Conservation (phyloP, 2,797 vertebrate species). For the Microctenopoma lineatum region DNA sequence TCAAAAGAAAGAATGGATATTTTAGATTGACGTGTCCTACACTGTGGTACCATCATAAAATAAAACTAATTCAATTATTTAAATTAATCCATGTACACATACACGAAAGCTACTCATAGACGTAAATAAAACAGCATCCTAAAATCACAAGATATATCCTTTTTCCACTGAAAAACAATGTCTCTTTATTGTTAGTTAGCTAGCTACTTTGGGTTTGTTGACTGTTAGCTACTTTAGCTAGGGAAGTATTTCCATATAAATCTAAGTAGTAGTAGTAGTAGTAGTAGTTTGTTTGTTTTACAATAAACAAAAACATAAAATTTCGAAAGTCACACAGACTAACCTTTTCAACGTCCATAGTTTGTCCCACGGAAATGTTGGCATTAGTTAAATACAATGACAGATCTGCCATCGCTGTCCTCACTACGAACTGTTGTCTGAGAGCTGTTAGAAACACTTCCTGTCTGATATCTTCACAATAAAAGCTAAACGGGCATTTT, state of each 20-base stretch:
- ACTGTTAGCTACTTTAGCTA: constrained; percentile 53
- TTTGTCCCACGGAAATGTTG: constrained; percentile 76
- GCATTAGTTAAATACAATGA: constrained; percentile 76
- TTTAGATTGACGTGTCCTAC: background rate
- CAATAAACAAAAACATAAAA: background rate
- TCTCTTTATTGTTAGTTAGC: constrained; percentile 8
- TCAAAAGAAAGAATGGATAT: background rate
- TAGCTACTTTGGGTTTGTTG: constrained; percentile 41
- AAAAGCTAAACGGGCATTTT: background rate
- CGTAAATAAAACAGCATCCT: no score
- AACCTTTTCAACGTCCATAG: constrained; percentile 84
- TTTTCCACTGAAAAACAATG: background rate
- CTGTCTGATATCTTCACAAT: constrained; percentile 31
- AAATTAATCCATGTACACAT: no score
- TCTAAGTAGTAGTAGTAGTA: background rate
- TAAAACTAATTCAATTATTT: no score
- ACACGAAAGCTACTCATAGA: no score
- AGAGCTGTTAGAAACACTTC: constrained; percentile 9
- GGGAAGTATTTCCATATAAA: constrained; percentile 46
- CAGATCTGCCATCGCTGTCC: constrained; percentile 73
- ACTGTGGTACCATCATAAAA: background rate
- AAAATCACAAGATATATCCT: no score
- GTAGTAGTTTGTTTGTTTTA: background rate
- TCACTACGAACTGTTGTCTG: background rate
- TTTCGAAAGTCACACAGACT: background rate